phyloP scores from a whole-genome alignment of 2,113 vertebrate species.

The Paracanthobrama guichenoti region DNA sequence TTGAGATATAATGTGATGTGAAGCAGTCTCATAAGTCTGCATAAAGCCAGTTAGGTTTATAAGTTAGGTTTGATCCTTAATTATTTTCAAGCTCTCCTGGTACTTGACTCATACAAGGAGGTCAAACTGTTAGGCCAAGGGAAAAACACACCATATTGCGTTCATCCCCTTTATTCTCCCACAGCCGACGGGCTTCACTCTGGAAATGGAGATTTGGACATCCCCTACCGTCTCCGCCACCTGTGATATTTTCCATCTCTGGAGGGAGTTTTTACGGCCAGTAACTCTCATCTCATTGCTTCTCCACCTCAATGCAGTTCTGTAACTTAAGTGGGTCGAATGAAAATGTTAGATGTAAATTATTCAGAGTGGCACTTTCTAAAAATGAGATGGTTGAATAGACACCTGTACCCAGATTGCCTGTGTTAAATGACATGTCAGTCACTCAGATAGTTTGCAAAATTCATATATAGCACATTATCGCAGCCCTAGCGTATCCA shows the following conservation, averaged over 20 bases:
- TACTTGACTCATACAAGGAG: conserved; percentile 59
- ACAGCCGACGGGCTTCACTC: conserved; percentile 41
- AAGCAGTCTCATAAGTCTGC: not conserved
- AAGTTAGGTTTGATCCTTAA: conserved; percentile 57
- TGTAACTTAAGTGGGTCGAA: conserved; percentile 53
- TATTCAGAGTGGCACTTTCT: conserved; percentile 41
- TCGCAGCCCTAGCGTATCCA: not conserved
- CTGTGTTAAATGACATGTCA: conserved; percentile 31
- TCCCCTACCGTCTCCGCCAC: conserved; percentile 56
- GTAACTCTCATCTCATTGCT: conserved; percentile 50
- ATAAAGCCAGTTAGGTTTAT: not conserved
- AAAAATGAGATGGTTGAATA: conserved; percentile 38
- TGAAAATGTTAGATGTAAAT: conserved; percentile 32
- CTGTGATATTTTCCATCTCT: conserved; percentile 60
- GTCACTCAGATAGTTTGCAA: not conserved
- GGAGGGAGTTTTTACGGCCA: conserved; percentile 53
- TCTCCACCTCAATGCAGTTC: conserved; percentile 46
- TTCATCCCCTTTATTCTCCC: conserved; percentile 39
- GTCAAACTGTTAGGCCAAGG: conserved; percentile 59
- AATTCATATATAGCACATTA: conserved; percentile 21
- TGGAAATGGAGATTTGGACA: conserved; percentile 46
- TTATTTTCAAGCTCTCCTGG: conserved; percentile 63
- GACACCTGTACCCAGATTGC: not conserved
- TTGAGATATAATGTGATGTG: not conserved
- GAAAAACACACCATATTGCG: conserved; percentile 60